Evolutionary conservation across 1,140 invertebrate genomes (phyloP).

Genomic region (Drosophila pseudoobscura): DNA sequence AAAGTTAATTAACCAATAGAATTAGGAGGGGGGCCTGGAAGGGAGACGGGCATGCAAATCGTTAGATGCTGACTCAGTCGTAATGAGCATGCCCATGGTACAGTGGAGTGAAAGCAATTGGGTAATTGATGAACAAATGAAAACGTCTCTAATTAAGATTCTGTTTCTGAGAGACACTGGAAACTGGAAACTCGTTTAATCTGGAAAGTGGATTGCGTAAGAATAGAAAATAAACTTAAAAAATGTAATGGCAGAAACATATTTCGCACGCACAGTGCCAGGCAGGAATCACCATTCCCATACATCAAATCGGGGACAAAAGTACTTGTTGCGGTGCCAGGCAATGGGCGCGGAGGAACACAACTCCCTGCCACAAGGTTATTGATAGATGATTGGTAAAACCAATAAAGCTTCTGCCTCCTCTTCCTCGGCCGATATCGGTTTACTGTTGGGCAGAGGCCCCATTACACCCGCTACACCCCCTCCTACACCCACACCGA

Average conservation of each 20-base stretch:
- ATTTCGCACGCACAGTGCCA: too few relatives aligned
- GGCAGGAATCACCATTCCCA: too few relatives aligned
- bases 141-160: conserved; percentile 3
- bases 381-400: conserved; percentile 15
- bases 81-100: conserved; percentile 45
- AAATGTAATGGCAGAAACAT: too few relatives aligned
- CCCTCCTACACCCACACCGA: conserved; percentile 1
- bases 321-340: too few relatives aligned
- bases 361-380: too few relatives aligned
- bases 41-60: conserved; percentile 44
- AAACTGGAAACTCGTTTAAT: background rate
- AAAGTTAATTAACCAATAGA: conserved; percentile 72
- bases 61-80: conserved; percentile 74
- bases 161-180: conserved; percentile 1
- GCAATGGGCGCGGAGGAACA: too few relatives aligned
- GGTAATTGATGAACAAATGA: conserved; percentile 12
- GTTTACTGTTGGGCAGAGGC: conserved; percentile 39
- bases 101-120: conserved; percentile 37
- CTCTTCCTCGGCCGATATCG: conserved; percentile 32
- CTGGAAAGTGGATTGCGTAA: background rate
- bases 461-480: conserved; percentile 1
- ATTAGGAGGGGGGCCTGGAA: conserved; percentile 13
- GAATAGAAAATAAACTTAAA: too few relatives aligned
- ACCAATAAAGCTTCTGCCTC: conserved; percentile 15
- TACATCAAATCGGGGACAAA: too few relatives aligned